Percentiles rank a stretch among this genome's conserved stretches.
Evolutionary conservation across 2,797 vertebrate species (phyloP).

Genomic region (Melanotaenia parkinsoni): DNA sequence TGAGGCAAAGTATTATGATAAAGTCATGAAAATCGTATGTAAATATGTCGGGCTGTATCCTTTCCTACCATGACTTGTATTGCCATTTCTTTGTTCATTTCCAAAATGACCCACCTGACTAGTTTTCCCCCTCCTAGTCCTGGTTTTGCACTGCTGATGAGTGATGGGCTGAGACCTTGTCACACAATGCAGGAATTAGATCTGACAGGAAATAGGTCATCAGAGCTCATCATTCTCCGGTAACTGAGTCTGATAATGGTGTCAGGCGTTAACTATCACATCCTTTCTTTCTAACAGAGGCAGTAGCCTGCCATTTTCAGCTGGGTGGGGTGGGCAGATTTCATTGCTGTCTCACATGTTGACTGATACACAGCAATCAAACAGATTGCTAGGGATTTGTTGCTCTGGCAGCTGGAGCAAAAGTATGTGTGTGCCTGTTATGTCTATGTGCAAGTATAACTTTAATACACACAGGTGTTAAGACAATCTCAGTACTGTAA

Average conservation of each 20-base stretch:
- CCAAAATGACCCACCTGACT: slow-evolving; percentile 58
- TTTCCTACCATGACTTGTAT: slow-evolving; percentile 53
- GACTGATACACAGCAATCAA: slow-evolving; percentile 47
- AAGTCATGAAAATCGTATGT: slow-evolving; percentile 59
- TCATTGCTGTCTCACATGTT: slow-evolving; percentile 51
- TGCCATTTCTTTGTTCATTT: slow-evolving; percentile 71
- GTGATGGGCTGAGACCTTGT: slow-evolving; percentile 41
- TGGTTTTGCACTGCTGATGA: slow-evolving; percentile 54
- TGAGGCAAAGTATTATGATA: slow-evolving; percentile 53
- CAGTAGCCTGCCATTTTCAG: slow-evolving; percentile 25
- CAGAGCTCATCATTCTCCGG: slow-evolving; percentile 56
- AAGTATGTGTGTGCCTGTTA: slow-evolving; percentile 23
- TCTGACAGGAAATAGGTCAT: slow-evolving; percentile 71
- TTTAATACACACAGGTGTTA: slow-evolving; percentile 67
- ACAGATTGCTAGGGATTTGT: slow-evolving; percentile 32
- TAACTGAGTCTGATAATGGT: slow-evolving; percentile 62
- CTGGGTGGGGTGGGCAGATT: slow-evolving; percentile 29
- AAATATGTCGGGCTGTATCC: slow-evolving; percentile 55
- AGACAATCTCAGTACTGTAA: slow-evolving; percentile 78
- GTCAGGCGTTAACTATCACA: slow-evolving; percentile 49
- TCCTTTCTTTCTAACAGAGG: slow-evolving; percentile 38
- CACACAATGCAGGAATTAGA: slow-evolving; percentile 65
- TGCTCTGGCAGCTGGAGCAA: slow-evolving; percentile 51
- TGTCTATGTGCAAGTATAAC: slow-evolving; percentile 47
- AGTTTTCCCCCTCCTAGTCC: slow-evolving; percentile 26